These are phyloP conservation scores for Rhaphigaster nebulosa DNA, from an alignment of 2,888 invertebrate species.

Conservation along the genomic window DNA sequence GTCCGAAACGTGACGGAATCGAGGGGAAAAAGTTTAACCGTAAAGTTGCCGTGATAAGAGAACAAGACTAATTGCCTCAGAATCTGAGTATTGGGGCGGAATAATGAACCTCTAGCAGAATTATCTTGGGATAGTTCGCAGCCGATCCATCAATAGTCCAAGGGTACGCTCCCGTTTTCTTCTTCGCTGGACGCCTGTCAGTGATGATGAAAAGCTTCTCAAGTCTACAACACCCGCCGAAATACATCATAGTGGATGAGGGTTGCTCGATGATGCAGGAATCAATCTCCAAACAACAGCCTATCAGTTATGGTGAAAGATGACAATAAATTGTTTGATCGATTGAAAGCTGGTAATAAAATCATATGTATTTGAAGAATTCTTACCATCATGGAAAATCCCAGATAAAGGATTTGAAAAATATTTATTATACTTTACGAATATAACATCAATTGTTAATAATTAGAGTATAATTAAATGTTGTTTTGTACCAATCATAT, in stretches of 20 bases:
- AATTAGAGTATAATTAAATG: no score
- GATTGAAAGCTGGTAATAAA: background rate
- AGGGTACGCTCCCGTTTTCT: background rate
- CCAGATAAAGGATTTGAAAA: no score
- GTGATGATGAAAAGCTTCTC: constrained; percentile 13
- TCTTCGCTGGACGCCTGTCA: background rate
- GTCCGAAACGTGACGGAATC: background rate
- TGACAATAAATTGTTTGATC: constrained; percentile 19
- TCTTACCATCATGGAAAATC: no score
- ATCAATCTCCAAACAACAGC: constrained; percentile 22
- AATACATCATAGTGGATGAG: constrained; percentile 14
- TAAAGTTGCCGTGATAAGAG: constrained; percentile 8
- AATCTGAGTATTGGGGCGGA: constrained; percentile 3
- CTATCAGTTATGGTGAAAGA: background rate
- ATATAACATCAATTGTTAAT: no score
- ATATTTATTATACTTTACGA: no score
- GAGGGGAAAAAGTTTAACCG: background rate
- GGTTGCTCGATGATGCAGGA: background rate
- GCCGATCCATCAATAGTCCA: constrained; percentile 7
- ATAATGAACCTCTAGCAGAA: background rate
- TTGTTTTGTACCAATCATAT: no score
- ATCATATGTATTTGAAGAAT: background rate
- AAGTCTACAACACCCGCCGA: background rate
- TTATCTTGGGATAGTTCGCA: background rate
- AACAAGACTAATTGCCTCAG: constrained; percentile 20